A percentile compares a stretch with the other conserved stretches of the same genome.
Conservation (phyloP, 2,797 vertebrate genomes). For the Onychomys torridus region DNA sequence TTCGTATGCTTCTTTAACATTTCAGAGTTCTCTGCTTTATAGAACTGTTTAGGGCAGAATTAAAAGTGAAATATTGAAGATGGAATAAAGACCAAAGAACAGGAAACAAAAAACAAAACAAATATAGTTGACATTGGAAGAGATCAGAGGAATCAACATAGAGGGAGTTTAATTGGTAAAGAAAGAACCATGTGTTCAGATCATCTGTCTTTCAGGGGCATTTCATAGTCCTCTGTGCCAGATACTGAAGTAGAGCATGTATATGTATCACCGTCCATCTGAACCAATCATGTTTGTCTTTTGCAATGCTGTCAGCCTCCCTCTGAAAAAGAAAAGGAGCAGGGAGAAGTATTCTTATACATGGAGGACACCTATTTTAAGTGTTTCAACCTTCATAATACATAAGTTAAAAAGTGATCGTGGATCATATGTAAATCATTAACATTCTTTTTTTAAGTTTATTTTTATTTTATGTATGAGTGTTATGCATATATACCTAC, state of each 20-base stretch:
- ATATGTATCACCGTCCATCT: background rate
- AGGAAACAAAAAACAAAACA: background rate
- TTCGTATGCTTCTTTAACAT: background rate
- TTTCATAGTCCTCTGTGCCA: background rate
- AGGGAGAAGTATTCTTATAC: slow-evolving; percentile 10
- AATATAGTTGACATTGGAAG: background rate
- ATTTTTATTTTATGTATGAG: background rate
- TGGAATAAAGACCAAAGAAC: background rate
- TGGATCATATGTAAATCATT: background rate
- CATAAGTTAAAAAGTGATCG: slow-evolving; percentile 3
- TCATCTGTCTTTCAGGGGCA: background rate
- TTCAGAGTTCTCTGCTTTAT: background rate
- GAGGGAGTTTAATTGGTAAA: background rate
- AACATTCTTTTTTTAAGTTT: background rate
- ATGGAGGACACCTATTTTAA: background rate
- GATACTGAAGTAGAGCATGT: background rate
- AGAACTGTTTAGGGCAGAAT: background rate
- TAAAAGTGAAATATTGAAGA: background rate
- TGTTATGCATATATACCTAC: background rate
- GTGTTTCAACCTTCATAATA: slow-evolving; percentile 3
- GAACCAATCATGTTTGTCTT: background rate
- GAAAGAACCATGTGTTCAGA: background rate
- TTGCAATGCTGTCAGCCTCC: background rate
- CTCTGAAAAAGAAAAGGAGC: slow-evolving; percentile 28
- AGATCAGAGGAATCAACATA: background rate